Percentiles rank a stretch among this genome's conserved stretches.
Conservation (phyloP, 2,888 invertebrate species). For the Nymphalis c-album region DNA sequence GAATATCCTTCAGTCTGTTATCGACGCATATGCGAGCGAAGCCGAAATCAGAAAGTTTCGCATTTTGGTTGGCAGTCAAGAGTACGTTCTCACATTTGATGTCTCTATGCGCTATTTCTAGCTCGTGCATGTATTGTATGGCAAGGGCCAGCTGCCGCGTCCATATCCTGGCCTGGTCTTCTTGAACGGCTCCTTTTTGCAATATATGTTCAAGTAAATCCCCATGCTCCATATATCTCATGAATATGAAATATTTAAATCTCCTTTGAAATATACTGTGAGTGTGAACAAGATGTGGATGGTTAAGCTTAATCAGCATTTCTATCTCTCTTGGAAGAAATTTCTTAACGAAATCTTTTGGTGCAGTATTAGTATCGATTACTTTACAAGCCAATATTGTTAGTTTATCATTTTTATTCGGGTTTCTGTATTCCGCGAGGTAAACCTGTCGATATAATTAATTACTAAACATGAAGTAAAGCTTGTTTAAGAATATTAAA, state of each 20-base stretch:
- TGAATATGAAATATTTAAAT: slow-evolving; percentile 88
- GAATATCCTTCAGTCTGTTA: slow-evolving; percentile 66
- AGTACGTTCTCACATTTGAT: slow-evolving; percentile 93
- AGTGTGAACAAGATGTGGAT: slow-evolving; percentile 90
- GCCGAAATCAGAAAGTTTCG: slow-evolving; percentile 92
- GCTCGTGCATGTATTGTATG: slow-evolving; percentile 87
- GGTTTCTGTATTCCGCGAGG: slow-evolving; percentile 71
- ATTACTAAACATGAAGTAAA: neutral
- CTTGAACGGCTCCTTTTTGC: slow-evolving; percentile 84
- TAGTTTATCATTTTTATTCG: slow-evolving; percentile 63
- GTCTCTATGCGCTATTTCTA: slow-evolving; percentile 89
- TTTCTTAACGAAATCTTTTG: slow-evolving; percentile 89
- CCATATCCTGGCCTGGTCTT: slow-evolving; percentile 87
- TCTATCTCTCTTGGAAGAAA: slow-evolving; percentile 92
- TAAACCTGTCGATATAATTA: slow-evolving; percentile 62
- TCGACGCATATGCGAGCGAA: slow-evolving; percentile 83
- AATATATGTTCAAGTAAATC: slow-evolving; percentile 87
- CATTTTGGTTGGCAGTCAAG: slow-evolving; percentile 86
- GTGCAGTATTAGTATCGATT: slow-evolving; percentile 86
- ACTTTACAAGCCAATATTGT: slow-evolving; percentile 86
- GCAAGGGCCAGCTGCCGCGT: slow-evolving; percentile 85
- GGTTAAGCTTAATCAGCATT: slow-evolving; percentile 87
- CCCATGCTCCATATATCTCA: slow-evolving; percentile 88
- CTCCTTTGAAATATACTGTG: slow-evolving; percentile 88
- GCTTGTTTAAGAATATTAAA: too few species aligned